These are phyloP conservation scores for Helicolenus hilgendorfi DNA, from an alignment of 2,797 vertebrate species.

Conservation along the genomic window DNA sequence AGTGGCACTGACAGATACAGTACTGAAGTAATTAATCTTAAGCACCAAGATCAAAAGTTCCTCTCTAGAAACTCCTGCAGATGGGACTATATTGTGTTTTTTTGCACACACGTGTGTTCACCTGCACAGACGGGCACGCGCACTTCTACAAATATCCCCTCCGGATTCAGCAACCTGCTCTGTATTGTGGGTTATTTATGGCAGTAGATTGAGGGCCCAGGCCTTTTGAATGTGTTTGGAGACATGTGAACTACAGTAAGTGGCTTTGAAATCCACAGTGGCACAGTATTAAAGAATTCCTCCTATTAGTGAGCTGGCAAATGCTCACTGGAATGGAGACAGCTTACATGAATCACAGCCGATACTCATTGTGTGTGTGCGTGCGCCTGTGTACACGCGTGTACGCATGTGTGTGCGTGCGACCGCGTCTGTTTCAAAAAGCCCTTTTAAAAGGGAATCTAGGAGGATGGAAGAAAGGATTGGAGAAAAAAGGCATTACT, in stretches of 20 bases:
- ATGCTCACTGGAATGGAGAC: conserved; percentile 85
- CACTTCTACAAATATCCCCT: conserved; percentile 32
- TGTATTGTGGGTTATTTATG: conserved; percentile 76
- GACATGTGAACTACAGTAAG: conserved; percentile 84
- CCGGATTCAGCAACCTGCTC: conserved; percentile 50
- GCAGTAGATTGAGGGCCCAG: conserved; percentile 63
- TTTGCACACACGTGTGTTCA: conserved; percentile 8
- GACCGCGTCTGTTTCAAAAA: conserved; percentile 70
- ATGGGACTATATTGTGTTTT: conserved; percentile 62
- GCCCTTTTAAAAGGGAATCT: conserved; percentile 77
- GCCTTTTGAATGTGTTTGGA: conserved; percentile 71
- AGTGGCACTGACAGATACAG: conserved; percentile 76
- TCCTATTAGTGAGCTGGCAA: conserved; percentile 86
- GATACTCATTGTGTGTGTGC: conserved; percentile 74
- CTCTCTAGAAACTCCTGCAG: conserved; percentile 64
- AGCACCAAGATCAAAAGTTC: conserved; percentile 82
- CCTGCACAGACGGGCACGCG: conserved; percentile 3
- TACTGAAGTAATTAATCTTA: conserved; percentile 82
- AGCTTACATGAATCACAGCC: conserved; percentile 87
- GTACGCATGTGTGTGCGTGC: conserved; percentile 7
- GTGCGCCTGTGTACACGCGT: conserved; percentile 52
- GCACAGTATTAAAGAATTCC: conserved; percentile 84
- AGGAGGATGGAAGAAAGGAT: conserved; percentile 80
- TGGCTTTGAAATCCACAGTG: conserved; percentile 88
- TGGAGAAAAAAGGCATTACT: conserved; percentile 83